Evolutionary conservation across 1,140 invertebrate genomes (phyloP).

Genomic region (Eufriesea mexicana): DNA sequence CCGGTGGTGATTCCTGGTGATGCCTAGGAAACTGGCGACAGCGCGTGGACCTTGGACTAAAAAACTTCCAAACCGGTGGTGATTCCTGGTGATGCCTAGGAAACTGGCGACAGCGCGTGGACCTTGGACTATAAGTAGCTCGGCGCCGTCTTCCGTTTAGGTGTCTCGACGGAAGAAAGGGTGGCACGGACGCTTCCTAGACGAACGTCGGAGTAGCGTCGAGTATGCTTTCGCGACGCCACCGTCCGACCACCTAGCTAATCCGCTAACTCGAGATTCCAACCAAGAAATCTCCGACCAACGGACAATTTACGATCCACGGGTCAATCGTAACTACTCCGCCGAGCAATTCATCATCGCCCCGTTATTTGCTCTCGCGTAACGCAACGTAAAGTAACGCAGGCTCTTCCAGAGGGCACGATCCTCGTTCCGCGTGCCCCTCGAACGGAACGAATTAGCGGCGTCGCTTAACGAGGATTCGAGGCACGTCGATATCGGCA

Average conservation of each 20-base stretch:
- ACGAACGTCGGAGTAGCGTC: too few relatives aligned
- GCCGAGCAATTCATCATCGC: neutral
- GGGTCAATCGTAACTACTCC: neutral
- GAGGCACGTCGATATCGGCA: constrained; percentile 6
- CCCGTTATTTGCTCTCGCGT: neutral
- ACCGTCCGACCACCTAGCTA: neutral
- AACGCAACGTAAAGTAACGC: neutral
- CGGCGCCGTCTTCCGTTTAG: too few relatives aligned
- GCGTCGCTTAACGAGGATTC: constrained; percentile 39
- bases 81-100: too few relatives aligned
- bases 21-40: neutral
- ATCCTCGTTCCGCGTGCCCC: neutral
- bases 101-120: neutral
- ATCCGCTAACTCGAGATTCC: neutral
- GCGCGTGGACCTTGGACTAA: neutral
- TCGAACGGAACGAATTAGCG: neutral
- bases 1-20: too few relatives aligned
- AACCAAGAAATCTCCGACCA: neutral
- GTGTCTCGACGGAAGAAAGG: too few relatives aligned
- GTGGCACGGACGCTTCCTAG: too few relatives aligned
- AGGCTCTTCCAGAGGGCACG: neutral
- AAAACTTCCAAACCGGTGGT: too few relatives aligned
- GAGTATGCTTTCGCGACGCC: too few relatives aligned
- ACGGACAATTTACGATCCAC: neutral
- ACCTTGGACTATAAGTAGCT: neutral